phyloP scores from a whole-genome alignment of 2,113 vertebrate species.

The Dasyurus viverrinus region DNA sequence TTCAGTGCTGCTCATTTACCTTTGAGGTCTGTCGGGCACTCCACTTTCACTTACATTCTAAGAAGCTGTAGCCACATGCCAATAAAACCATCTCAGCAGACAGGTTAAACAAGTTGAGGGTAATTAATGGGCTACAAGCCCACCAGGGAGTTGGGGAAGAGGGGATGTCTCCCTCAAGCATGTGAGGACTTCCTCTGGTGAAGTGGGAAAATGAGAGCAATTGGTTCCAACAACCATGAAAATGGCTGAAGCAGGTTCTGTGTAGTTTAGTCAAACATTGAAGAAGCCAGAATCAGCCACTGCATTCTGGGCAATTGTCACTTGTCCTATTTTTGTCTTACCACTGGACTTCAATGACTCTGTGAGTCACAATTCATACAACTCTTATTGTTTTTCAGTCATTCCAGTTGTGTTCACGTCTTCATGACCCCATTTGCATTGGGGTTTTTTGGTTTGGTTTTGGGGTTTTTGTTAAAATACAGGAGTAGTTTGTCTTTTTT shows the following conservation, averaged over 20 bases:
- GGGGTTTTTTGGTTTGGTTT: no score
- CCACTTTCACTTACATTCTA: not conserved
- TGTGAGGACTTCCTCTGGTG: not conserved
- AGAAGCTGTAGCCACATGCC: not conserved
- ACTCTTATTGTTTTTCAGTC: not conserved
- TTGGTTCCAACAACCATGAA: not conserved
- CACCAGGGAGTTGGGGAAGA: not conserved
- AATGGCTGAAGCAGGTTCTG: not conserved
- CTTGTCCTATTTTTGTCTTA: not conserved
- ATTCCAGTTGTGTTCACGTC: not conserved
- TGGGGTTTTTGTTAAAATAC: not conserved
- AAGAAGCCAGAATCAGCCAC: not conserved
- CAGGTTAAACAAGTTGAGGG: not conserved
- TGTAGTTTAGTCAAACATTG: not conserved
- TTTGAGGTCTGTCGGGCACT: not conserved
- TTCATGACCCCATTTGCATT: not conserved
- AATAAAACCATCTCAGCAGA: not conserved
- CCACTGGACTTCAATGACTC: not conserved
- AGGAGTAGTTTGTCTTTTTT: not conserved
- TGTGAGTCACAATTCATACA: not conserved
- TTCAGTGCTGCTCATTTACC: not conserved
- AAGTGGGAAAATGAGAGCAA: not conserved
- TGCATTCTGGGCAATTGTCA: not conserved
- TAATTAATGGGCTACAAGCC: not conserved
- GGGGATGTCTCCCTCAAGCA: not conserved